Percentiles rank a stretch among this genome's conserved stretches.
These are phyloP conservation scores for Monopis laevigella DNA, from an alignment of 2,888 invertebrate species.

Conservation along the genomic window DNA sequence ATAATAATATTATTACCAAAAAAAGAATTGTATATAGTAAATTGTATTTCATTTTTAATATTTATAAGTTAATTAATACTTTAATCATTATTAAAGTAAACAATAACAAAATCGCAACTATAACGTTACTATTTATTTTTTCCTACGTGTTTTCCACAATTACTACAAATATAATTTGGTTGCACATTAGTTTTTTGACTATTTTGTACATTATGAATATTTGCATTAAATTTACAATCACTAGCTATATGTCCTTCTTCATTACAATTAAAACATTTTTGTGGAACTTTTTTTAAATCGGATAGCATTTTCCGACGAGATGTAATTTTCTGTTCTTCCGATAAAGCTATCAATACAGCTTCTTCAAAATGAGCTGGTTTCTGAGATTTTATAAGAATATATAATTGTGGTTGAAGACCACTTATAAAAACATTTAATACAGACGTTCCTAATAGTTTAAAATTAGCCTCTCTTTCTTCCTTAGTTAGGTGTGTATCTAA, in stretches of 20 bases:
- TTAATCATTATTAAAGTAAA: too few relatives aligned
- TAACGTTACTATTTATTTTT: too few relatives aligned
- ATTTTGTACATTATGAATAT: too few relatives aligned
- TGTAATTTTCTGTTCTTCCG: constrained; percentile 24
- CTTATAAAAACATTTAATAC: constrained; percentile 26
- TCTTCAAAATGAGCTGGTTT: constrained; percentile 24
- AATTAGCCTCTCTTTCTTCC: constrained; percentile 19
- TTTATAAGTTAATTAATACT: too few relatives aligned
- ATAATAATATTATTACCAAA: too few relatives aligned
- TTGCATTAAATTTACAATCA: constrained; percentile 15
- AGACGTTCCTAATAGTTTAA: constrained; percentile 25
- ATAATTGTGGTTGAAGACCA: constrained; percentile 24
- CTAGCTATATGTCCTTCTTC: constrained; percentile 17
- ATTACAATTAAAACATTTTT: constrained; percentile 18
- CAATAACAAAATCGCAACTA: too few relatives aligned
- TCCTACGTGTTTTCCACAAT: too few relatives aligned
- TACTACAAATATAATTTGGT: too few relatives aligned
- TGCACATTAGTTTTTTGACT: too few relatives aligned
- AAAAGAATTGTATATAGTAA: too few relatives aligned
- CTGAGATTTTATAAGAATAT: constrained; percentile 26
- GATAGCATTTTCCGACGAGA: constrained; percentile 19
- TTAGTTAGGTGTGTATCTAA: constrained; percentile 18
- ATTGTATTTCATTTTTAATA: too few relatives aligned
- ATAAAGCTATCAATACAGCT: constrained; percentile 23
- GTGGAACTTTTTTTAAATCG: constrained; percentile 1